Evolutionary conservation across 2,888 invertebrate genomes (phyloP).

Genomic region (Eulithis prunata): DNA sequence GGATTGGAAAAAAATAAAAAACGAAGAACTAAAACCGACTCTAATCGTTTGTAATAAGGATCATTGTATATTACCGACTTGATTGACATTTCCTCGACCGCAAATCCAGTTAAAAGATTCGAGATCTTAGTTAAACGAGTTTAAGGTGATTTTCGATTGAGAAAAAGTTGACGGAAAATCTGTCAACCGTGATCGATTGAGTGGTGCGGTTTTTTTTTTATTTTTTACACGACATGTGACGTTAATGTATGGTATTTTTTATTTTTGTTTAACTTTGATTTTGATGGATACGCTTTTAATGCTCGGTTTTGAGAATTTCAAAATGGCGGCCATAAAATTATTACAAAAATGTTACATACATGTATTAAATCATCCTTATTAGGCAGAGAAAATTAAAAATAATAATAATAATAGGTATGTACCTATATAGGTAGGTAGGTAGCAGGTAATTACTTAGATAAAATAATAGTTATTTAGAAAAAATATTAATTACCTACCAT

Average conservation of each 20-base stretch:
- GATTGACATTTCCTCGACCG: slow-evolving; percentile 25
- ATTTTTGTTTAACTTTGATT: slow-evolving; percentile 5
- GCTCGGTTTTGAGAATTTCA: slow-evolving; percentile 9
- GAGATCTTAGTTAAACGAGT: background rate
- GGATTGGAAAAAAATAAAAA: slow-evolving; percentile 21
- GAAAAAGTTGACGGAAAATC: slow-evolving; percentile 28
- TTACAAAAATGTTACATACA: too few species aligned
- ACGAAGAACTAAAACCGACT: slow-evolving; percentile 15
- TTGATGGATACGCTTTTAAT: slow-evolving; percentile 24
- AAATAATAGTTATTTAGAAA: too few species aligned
- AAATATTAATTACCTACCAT: too few species aligned
- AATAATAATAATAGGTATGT: too few species aligned
- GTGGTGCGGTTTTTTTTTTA: slow-evolving; percentile 11
- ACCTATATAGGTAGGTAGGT: too few species aligned
- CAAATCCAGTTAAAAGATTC: background rate
- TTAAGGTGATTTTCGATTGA: slow-evolving; percentile 11
- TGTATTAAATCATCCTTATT: too few species aligned
- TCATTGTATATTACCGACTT: slow-evolving; percentile 4
- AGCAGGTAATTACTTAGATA: too few species aligned
- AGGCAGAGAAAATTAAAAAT: too few species aligned
- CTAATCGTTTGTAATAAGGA: slow-evolving; percentile 2
- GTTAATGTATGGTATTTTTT: slow-evolving; percentile 32
- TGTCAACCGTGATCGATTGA: slow-evolving; percentile 41
- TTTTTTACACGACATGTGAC: slow-evolving; percentile 28
- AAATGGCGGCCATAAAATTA: background rate